Evolutionary conservation across 1,140 invertebrate genomes (phyloP).

Genomic region (Trichonephila inaurata): DNA sequence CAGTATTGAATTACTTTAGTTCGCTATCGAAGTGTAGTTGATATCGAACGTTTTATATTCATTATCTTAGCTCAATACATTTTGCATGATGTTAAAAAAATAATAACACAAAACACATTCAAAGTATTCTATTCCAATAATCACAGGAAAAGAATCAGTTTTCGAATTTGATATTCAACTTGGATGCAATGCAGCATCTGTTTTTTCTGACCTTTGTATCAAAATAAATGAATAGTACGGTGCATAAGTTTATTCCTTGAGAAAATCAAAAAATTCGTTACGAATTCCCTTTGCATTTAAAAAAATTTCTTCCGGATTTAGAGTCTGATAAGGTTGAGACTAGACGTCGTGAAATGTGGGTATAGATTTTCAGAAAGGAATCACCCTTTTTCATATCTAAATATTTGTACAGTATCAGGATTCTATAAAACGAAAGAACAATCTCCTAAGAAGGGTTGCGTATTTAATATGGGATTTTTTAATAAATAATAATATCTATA

Average conservation of each 20-base stretch:
- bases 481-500: too few species aligned
- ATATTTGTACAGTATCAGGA: too few species aligned
- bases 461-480: too few species aligned
- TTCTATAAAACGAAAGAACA: too few species aligned
- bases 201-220: neutral
- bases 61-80: neutral
- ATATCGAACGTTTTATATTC: neutral
- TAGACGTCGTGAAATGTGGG: neutral
- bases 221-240: neutral
- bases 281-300: neutral
- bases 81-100: neutral
- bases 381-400: neutral
- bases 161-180: neutral
- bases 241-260: neutral
- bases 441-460: too few species aligned
- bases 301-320: neutral
- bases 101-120: neutral
- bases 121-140: neutral
- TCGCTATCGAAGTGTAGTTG: neutral
- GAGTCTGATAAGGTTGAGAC: neutral
- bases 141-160: neutral
- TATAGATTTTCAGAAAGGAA: neutral
- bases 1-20: too few species aligned
- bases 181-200: neutral
- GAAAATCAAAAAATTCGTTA: slow-evolving; percentile 29